Evolutionary conservation across 2,113 vertebrate species (phyloP).

Genomic region (Ailurus styani): DNA sequence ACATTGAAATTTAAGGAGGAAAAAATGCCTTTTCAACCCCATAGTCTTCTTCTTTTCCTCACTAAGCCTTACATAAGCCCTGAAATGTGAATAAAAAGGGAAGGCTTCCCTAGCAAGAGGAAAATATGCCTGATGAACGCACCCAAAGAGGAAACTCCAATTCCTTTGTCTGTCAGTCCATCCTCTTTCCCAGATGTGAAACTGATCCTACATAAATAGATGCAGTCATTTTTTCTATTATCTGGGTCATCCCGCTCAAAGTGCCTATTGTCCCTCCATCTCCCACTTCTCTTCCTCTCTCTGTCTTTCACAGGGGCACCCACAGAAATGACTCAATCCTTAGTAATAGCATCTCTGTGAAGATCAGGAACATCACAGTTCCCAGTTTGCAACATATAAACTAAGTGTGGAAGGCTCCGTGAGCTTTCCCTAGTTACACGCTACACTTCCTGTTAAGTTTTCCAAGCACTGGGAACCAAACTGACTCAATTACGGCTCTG

Average conservation of each 20-base stretch:
- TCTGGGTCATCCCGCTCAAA: neutral
- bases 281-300: neutral
- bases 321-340: neutral
- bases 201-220: neutral
- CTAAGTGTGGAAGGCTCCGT: neutral
- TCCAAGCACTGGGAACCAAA: neutral
- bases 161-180: neutral
- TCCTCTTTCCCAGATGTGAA: neutral
- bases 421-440: neutral
- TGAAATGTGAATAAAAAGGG: neutral
- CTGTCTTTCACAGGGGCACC: neutral
- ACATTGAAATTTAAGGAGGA: neutral
- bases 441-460: neutral
- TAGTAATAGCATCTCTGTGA: neutral
- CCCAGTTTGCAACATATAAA: neutral
- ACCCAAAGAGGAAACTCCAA: neutral
- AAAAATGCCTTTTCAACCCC: neutral
- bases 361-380: neutral
- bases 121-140: neutral
- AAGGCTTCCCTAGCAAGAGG: neutral
- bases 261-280: neutral
- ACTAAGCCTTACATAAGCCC: neutral
- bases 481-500: neutral
- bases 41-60: neutral
- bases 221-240: constrained; percentile 16